These are phyloP conservation scores for Escarpia spicata DNA, from an alignment of 2,888 invertebrate genomes.

Conservation along the genomic window DNA sequence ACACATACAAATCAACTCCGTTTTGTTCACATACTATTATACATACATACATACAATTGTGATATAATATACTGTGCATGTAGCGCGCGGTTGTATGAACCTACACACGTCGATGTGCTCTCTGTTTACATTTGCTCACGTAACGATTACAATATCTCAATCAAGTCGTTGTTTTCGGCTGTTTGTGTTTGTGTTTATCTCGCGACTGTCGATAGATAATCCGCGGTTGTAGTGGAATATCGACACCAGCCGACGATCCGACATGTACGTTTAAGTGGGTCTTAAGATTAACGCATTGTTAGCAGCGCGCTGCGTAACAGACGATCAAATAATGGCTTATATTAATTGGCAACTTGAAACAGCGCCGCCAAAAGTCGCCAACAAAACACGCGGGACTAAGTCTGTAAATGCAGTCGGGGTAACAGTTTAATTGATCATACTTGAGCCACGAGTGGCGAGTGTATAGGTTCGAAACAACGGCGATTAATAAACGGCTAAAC, in stretches of 20 bases:
- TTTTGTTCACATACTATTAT: neutral
- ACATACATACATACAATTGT: neutral
- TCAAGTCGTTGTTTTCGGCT: neutral
- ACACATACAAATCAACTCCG: too few species aligned
- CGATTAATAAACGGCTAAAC: slow-evolving; percentile 9
- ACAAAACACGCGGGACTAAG: neutral
- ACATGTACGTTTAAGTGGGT: neutral
- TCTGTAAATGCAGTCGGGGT: neutral
- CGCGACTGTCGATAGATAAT: neutral
- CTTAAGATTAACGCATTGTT: slow-evolving; percentile 13
- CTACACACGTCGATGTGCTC: neutral
- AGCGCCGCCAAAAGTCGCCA: neutral
- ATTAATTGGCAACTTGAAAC: slow-evolving; percentile 5
- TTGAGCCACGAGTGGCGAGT: neutral
- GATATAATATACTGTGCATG: neutral
- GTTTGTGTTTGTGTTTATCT: slow-evolving; percentile 7
- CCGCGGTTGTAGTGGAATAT: neutral
- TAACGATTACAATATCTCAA: neutral
- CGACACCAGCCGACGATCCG: neutral
- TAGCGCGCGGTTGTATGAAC: neutral
- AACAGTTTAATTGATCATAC: slow-evolving; percentile 13
- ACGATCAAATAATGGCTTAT: slow-evolving; percentile 3
- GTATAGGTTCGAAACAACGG: neutral
- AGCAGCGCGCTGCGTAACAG: neutral
- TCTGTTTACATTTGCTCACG: neutral